Evolutionary conservation across 2,888 invertebrate species (phyloP).

Genomic region (Eristalinus aeneus): DNA sequence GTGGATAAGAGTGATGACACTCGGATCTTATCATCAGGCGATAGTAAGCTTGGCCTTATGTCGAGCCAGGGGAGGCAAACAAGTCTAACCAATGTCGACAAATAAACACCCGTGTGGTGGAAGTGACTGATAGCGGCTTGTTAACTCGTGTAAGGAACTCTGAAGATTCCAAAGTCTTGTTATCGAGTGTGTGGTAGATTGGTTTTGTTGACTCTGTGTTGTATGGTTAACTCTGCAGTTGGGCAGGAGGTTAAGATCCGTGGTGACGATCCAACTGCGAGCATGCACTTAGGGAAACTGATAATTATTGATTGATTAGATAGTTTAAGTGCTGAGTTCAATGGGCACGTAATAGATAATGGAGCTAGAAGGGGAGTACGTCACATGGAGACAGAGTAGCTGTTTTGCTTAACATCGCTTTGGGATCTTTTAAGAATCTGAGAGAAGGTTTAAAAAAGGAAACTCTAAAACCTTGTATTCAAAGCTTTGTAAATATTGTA

Average conservation of each 20-base stretch:
- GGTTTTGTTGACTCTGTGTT: conserved; percentile 19
- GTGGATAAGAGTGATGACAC: neutral
- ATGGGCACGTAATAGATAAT: neutral
- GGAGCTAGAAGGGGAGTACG: no score
- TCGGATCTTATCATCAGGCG: neutral
- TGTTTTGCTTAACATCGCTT: no score
- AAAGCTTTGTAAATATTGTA: no score
- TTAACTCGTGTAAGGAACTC: conserved; percentile 18
- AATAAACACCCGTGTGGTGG: neutral
- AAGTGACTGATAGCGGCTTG: conserved; percentile 9
- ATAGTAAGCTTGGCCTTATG: neutral
- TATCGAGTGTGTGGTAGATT: conserved; percentile 17
- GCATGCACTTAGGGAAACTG: neutral
- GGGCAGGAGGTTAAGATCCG: neutral
- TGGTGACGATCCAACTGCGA: neutral
- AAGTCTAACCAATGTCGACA: neutral
- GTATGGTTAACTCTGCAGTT: neutral
- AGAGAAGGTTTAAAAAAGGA: no score
- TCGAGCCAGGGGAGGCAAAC: neutral
- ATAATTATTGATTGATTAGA: conserved; percentile 7
- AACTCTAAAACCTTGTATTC: no score
- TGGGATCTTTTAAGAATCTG: no score
- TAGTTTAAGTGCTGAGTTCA: neutral
- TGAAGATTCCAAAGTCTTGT: neutral
- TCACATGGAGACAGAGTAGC: no score